Evolutionary conservation across 2,797 vertebrate genomes (phyloP), one percentile per base, ranked within the genome.

Genomic region (Ctenochaetus hawaiiensis): DNA sequence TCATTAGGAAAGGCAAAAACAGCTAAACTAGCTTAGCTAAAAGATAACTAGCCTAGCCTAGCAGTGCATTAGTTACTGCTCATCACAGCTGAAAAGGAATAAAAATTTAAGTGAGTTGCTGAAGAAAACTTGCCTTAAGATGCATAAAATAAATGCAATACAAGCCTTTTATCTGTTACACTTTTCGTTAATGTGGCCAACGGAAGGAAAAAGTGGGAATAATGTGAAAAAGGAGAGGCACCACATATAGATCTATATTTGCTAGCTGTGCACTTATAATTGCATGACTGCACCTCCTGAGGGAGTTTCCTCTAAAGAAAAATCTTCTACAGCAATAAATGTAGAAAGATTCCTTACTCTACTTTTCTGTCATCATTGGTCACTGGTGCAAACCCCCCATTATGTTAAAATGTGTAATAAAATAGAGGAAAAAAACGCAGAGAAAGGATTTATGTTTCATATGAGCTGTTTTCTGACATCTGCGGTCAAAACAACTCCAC

Each of bases 401-500:
- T 20, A 26, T 37, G 67, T 65, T 61, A 2, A 67, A 79, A 75
- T 7, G 47, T 66, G 47, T 10, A 18, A 47, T 49, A 22, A 78
- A 45, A 70, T 10, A 45, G 37, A 54, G 30, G 41, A n/a, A 34
- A 16, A 26, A 57, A 73, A 54, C 7, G 30, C 22, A 67, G 45
- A 80, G 70, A 60, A 56, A 58, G 23, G 43, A 11, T 23, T 62
- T 67, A 30, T 37, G 44, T 56, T 68, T 37, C 58, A 37, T 64
- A 11, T 34, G 41, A 0, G 39, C 62, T 56, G 11, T 23, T 69
- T 64, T 47, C n/a, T 0, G 5, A 76, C 2, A 2, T 2, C 37
- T 26, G 59, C 62, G 43, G 73, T 85, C 67, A 60, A 30, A 62
- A 47, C 49, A 20, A 14, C 86, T 79, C 76, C 77, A 78, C 85